A percentile compares a stretch with the other conserved stretches of the same genome.
Conservation (phyloP, 2,888 invertebrate genomes). For the Lasioglossum villosulum region DNA sequence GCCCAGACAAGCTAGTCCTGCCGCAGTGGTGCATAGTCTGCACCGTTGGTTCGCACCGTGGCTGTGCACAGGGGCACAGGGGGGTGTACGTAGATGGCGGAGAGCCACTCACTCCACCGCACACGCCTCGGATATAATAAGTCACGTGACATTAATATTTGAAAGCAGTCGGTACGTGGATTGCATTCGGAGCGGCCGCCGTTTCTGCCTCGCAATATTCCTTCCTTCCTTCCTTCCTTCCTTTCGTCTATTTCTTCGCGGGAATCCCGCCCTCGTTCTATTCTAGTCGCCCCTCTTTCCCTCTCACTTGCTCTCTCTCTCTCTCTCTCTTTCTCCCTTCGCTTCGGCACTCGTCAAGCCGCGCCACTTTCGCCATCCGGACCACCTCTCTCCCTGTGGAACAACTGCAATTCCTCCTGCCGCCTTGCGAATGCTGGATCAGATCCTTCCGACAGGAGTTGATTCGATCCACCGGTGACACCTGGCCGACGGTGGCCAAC, state of each 20-base stretch:
- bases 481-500: background rate
- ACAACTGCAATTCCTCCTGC: conserved; percentile 36
- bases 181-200: conserved; percentile 81
- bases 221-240: conserved; percentile 72
- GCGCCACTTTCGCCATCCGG: conserved; percentile 34
- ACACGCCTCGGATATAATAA: conserved; percentile 83
- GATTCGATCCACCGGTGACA: conserved; percentile 10
- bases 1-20: conserved; percentile 75
- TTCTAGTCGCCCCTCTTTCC: background rate
- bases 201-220: conserved; percentile 78
- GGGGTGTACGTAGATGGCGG: conserved; percentile 62
- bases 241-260: conserved; percentile 67
- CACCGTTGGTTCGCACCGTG: conserved; percentile 70
- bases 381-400: conserved; percentile 26
- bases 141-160: conserved; percentile 85
- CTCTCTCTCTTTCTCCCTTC: background rate
- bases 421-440: background rate
- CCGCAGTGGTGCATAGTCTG: conserved; percentile 71
- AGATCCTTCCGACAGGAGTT: background rate
- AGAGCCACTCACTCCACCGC: conserved; percentile 79
- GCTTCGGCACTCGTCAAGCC: conserved; percentile 38
- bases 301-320: background rate
- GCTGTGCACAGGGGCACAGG: conserved; percentile 27
- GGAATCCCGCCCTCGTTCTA: conserved; percentile 34
- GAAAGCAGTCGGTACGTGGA: conserved; percentile 84